Base-by-base conservation (phyloP, 2,888 invertebrate genomes). In the Ganaspis brasiliensis region DNA sequence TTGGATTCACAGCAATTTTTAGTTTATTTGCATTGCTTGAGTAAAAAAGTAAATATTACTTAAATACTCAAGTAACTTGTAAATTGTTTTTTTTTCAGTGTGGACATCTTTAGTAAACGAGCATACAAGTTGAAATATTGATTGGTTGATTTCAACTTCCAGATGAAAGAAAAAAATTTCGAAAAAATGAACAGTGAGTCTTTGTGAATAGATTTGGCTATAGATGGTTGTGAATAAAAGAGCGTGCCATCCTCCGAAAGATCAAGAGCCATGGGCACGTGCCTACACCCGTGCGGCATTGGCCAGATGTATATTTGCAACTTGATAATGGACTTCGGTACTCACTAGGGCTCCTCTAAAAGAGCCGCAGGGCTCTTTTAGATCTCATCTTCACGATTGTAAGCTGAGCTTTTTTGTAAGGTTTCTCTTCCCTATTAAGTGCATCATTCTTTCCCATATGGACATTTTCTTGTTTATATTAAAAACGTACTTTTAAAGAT, bases 301-400 rank as follows among this genome's bases (percentile, higher is more conserved):
- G 86, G 82, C 88, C 90, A 90, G 90, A 90, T 90, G 90, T 89
- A 89, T 90, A 89, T 90, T 89, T 89, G 89, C 90, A 89, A 90
- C 89, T 88, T 89, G 90, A 90, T 90, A 90, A 90, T 90, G 89
- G 90, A 88, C 85, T 84, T 85, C 85, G 85, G 83, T 86, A 87
- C 85, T 56, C 86, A 82, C 85, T 82, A 83, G 82, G 81, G 87
- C 88, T 87, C 87, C 87, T 88, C 86, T 86, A n/a, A n/a, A n/a
- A n/a, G n/a, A n/a, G n/a, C n/a, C n/a, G 87, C 86, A n/a, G n/a
- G 85, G 86, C 87, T 87, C 89, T 89, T 89, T 89, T 87, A 89
- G 88, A 89, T 90, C 88, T 88, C 85, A 84, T 86, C 87, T 84
- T 82, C 84, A 84, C 84, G 88, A 89, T 89, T 88, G 88, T 90